Percentiles rank a stretch among this genome's conserved stretches.
Evolutionary conservation across 2,797 vertebrate species (phyloP).

Genomic region (Sebastes oblongus): DNA sequence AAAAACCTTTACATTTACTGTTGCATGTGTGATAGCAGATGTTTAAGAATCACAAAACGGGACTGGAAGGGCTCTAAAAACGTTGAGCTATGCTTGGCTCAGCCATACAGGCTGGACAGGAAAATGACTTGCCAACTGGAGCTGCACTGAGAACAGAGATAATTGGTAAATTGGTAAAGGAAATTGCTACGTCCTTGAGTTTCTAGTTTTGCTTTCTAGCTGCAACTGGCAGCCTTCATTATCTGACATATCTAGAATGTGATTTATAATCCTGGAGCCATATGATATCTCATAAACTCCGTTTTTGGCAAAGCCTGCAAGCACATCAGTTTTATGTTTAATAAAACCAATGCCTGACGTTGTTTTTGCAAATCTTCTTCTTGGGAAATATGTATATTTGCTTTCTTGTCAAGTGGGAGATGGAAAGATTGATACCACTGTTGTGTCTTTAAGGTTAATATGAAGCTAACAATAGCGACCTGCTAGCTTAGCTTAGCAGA

Average conservation of each 20-base stretch:
- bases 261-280: background rate
- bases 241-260: background rate
- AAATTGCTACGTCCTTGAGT: constrained; percentile 24
- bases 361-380: background rate
- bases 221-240: constrained; percentile 9
- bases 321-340: background rate
- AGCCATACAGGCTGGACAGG: constrained; percentile 31
- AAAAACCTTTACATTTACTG: constrained; percentile 14
- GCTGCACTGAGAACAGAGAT: constrained; percentile 20
- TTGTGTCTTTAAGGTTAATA: background rate
- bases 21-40: constrained; percentile 29
- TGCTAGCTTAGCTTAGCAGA: background rate
- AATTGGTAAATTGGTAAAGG: constrained; percentile 25
- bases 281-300: background rate
- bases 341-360: background rate
- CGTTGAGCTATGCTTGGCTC: background rate
- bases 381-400: background rate
- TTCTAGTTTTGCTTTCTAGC: constrained; percentile 16
- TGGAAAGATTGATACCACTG: background rate
- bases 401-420: background rate
- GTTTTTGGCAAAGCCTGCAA: background rate
- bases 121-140: constrained; percentile 22
- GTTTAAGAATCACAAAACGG: constrained; percentile 18
- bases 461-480: background rate
- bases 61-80: background rate